phyloP scores from a whole-genome alignment of 2,888 invertebrate genomes.

The Nemotelus pantherinus region DNA sequence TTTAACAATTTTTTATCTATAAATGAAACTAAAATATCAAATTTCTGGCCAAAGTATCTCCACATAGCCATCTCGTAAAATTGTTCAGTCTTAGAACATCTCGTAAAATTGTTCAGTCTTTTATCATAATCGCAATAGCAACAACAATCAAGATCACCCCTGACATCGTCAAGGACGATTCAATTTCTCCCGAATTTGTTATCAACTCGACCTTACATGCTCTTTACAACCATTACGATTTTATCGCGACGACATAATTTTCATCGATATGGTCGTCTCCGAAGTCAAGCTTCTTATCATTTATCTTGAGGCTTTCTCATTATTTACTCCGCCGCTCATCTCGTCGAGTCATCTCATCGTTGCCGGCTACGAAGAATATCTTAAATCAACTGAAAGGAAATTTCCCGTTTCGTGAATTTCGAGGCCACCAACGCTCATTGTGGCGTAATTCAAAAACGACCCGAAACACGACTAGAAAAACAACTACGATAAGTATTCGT shows the following conservation, averaged over 20 bases:
- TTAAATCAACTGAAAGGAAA: slow-evolving; percentile 1
- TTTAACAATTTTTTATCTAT: too few species aligned
- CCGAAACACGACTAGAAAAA: too few species aligned
- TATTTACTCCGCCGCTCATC: background rate
- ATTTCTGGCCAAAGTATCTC: too few species aligned
- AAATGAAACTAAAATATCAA: too few species aligned
- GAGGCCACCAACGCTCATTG: too few species aligned
- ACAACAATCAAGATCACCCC: background rate
- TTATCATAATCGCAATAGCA: slow-evolving; percentile 1
- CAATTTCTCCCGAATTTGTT: slow-evolving; percentile 38
- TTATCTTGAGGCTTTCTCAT: background rate
- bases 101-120: too few species aligned
- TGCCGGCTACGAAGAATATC: background rate
- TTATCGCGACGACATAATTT: slow-evolving; percentile 28
- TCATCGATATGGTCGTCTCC: slow-evolving; percentile 18
- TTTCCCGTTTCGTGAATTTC: background rate
- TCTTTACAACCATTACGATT: slow-evolving; percentile 23
- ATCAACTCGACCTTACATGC: slow-evolving; percentile 27
- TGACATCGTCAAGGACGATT: slow-evolving; percentile 22
- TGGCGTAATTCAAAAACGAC: too few species aligned
- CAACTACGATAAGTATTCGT: too few species aligned
- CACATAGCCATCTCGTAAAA: too few species aligned
- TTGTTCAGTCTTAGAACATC: too few species aligned
- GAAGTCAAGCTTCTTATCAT: slow-evolving; percentile 2
- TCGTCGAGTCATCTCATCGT: background rate